Evolutionary conservation across 2,797 vertebrate species (phyloP).

Genomic region (Siniperca obscura): DNA sequence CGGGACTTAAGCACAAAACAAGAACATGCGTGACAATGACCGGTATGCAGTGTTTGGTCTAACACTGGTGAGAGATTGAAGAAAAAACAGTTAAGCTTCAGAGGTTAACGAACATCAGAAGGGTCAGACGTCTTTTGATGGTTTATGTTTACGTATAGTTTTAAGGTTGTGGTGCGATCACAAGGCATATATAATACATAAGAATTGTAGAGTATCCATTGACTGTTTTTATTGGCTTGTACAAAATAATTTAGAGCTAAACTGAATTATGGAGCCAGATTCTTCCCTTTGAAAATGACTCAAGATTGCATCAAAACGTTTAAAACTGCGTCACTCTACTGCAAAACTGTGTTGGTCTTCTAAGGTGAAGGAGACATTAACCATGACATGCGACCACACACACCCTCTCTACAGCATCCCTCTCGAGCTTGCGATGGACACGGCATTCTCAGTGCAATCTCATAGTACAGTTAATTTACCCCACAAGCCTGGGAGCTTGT

Average conservation of each 20-base stretch:
- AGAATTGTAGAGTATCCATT: background rate
- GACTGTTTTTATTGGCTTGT: constrained; percentile 10
- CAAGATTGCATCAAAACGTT: background rate
- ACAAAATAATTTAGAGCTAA: background rate
- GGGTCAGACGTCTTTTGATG: constrained; percentile 8
- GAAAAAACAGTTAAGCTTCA: constrained; percentile 21
- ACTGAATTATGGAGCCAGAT: background rate
- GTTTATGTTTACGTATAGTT: constrained; percentile 22
- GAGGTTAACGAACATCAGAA: constrained; percentile 16
- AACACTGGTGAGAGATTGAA: constrained; percentile 31
- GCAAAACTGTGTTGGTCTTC: background rate
- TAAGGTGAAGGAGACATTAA: background rate
- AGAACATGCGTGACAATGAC: constrained; percentile 63
- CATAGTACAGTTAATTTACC: constrained; percentile 37
- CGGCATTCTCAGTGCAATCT: constrained; percentile 29
- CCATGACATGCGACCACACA: background rate
- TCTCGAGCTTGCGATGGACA: constrained; percentile 8
- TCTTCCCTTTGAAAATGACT: background rate
- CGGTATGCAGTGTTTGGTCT: constrained; percentile 56
- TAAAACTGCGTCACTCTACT: background rate
- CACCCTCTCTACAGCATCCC: background rate
- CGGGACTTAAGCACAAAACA: constrained; percentile 46
- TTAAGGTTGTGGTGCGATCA: constrained; percentile 1
- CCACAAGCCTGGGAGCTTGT: constrained; percentile 23
- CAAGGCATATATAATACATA: background rate